Percentiles rank a stretch among this genome's conserved stretches.
phyloP scores from a whole-genome alignment of 2,888 invertebrate species.

The Clitarchus hookeri region DNA sequence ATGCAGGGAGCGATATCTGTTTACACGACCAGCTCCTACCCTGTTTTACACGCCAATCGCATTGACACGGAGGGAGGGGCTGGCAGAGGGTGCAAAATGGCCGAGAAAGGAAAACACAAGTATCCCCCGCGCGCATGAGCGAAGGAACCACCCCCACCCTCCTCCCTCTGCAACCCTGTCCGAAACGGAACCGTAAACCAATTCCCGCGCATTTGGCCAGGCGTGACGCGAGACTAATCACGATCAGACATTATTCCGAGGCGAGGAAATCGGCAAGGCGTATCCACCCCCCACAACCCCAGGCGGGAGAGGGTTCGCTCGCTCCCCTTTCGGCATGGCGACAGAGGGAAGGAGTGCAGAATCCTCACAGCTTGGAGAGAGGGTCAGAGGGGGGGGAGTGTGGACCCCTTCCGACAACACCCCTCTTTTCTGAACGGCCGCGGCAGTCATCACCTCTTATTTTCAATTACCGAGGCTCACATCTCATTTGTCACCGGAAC shows the following conservation, averaged over 20 bases:
- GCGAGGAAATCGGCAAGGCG: not conserved
- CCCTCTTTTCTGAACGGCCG: not conserved
- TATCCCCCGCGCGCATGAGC: not conserved
- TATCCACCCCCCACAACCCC: not conserved
- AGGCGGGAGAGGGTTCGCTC: no score
- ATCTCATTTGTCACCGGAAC: not conserved
- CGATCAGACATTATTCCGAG: constrained; percentile 2
- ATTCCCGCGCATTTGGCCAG: constrained; percentile 1
- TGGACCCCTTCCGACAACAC: not conserved
- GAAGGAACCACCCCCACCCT: no score
- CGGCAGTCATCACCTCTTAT: not conserved
- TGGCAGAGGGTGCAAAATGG: not conserved
- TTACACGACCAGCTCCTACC: no score
- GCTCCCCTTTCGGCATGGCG: no score
- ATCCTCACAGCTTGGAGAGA: no score
- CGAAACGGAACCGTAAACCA: not conserved
- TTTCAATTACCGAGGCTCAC: not conserved
- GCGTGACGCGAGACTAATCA: not conserved
- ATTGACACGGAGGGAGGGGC: no score
- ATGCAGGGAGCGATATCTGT: no score
- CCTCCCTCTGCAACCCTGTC: not conserved
- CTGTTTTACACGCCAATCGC: no score
- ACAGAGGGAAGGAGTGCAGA: no score
- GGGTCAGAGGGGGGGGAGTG: not conserved
- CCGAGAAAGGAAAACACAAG: not conserved